phyloP scores from a whole-genome alignment of 2,888 invertebrate genomes.

The Tenthredo mesomela region DNA sequence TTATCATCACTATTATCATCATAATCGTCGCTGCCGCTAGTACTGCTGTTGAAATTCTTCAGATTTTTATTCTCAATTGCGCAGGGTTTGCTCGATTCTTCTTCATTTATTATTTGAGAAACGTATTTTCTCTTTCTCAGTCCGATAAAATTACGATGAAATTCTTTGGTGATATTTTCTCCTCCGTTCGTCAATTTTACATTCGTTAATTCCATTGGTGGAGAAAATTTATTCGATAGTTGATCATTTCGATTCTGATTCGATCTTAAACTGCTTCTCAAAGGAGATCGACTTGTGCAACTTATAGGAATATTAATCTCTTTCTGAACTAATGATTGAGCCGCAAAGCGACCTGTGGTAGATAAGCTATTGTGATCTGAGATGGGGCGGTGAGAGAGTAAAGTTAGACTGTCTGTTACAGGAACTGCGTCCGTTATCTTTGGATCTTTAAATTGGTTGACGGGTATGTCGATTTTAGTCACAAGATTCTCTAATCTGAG shows the following conservation, averaged over 20 bases:
- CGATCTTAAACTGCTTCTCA: background rate
- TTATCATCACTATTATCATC: conserved; percentile 1
- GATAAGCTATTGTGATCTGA: background rate
- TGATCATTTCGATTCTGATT: background rate
- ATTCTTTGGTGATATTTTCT: conserved; percentile 61
- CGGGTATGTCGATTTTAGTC: conserved; percentile 71
- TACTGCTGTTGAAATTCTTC: background rate
- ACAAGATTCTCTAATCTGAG: conserved; percentile 73
- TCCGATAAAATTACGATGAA: conserved; percentile 58
- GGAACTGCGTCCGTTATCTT: background rate
- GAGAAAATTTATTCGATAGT: background rate
- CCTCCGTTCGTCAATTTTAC: background rate
- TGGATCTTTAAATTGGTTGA: background rate
- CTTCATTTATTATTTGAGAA: conserved; percentile 35
- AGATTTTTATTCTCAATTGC: background rate
- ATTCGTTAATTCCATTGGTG: conserved; percentile 23
- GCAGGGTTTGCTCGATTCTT: background rate
- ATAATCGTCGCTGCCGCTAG: background rate
- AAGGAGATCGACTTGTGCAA: background rate
- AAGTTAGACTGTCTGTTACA: background rate
- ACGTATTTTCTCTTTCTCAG: background rate
- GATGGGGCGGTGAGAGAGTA: background rate
- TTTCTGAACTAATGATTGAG: background rate
- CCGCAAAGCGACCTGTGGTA: background rate
- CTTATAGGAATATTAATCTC: background rate